Base-by-base conservation (phyloP, 1,140 invertebrate species). In the Drosophila sucinea region DNA sequence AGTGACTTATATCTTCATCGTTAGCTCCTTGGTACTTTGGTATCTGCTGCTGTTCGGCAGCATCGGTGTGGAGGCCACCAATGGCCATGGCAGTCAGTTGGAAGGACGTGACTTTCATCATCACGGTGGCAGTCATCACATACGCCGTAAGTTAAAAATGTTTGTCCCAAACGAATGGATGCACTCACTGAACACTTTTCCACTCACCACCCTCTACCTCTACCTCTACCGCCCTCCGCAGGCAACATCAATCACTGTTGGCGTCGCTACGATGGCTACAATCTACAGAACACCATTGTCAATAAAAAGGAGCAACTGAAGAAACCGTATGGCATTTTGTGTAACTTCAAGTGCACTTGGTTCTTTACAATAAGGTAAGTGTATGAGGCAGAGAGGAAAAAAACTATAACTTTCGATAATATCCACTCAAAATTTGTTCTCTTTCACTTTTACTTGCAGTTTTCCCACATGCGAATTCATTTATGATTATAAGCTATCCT, bases 301-400 rank as follows among this genome's bases (percentile, higher is more conserved):
- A 91, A 91, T 67, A 91, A 91, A 61, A 91, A 91, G 75, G 90
- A 91, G 77, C 87, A 91, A 70, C 64, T 91, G 66, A 91, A 91
- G 77, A 91, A 91, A 74, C 90, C 90, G n/a, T 91, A 91, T 38
- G 90, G 90, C 69, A 91, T 91, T 55, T 47, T 91, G 54, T 91
- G 90, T 74, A 91, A 91, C 74, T 91, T 91, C 64, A 91, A 91
- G 71, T 91, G 90, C 75, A 91, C 90, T 70, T 91, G 87, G 90
- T 90, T 91, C 75, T 91, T 91, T 73, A 91, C 87, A 76, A 85
- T 83, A 76, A 91, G 71, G 90, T 91, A 17, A 17, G 17, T 17
- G 17, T 17, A 41, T 51, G 63, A 64, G 63, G 55, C 6, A 10
- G 2, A 10, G 6, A 5, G 11, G 25, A 23, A 10, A 6, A 6